These are phyloP conservation scores for Balearica regulorum DNA, from an alignment of 2,797 vertebrate species.

Conservation along the genomic window DNA sequence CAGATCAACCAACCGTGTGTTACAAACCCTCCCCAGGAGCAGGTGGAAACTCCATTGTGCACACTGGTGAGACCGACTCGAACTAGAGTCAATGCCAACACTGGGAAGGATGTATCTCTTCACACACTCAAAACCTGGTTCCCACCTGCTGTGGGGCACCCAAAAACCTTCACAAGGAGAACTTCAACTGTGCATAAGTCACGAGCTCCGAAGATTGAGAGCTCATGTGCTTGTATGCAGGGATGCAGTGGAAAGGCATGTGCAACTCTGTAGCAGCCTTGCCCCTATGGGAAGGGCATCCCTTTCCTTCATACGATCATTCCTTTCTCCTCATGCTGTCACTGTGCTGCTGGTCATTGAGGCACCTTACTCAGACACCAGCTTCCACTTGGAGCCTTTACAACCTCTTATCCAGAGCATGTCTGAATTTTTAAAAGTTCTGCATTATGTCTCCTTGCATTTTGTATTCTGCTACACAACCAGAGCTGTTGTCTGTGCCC, in stretches of 20 bases:
- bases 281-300: background rate
- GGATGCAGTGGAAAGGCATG: background rate
- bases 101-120: background rate
- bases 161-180: background rate
- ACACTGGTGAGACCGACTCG: background rate
- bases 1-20: background rate
- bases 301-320: background rate
- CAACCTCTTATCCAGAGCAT: background rate
- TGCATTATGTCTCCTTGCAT: background rate
- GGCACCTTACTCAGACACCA: background rate
- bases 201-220: background rate
- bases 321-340: background rate
- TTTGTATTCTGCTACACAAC: background rate
- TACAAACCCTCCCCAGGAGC: background rate
- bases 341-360: background rate
- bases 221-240: background rate
- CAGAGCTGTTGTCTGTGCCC: background rate
- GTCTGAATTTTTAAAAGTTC: constrained; percentile 12
- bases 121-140: background rate
- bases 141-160: background rate
- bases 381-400: background rate
- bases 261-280: accelerated
- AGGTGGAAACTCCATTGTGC: background rate
- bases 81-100: background rate
- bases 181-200: background rate